Evolutionary conservation across 2,888 invertebrate genomes (phyloP).

Genomic region (Shargacucullia verbasci): DNA sequence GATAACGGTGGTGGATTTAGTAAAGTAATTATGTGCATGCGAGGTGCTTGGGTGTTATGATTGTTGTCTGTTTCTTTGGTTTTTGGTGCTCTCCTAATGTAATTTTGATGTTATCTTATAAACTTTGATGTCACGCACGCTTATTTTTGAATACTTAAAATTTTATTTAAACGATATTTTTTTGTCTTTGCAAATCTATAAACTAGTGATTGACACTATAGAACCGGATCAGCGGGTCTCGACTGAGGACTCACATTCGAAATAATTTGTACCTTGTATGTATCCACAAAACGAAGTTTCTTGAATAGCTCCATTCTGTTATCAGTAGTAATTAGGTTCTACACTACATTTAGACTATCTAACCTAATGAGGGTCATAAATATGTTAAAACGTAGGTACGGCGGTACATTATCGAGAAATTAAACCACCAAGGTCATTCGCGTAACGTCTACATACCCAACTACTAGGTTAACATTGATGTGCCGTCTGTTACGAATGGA

Average conservation of each 20-base stretch:
- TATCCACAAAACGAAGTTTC: no score
- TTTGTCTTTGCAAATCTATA: no score
- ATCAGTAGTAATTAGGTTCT: conserved; percentile 17
- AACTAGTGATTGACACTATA: no score
- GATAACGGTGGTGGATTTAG: conserved; percentile 63
- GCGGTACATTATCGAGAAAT: conserved; percentile 21
- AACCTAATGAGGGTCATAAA: conserved; percentile 29
- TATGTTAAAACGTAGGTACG: conserved; percentile 14
- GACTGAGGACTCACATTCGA: no score
- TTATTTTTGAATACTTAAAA: neutral
- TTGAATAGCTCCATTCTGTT: conserved; percentile 3
- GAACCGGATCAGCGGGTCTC: no score
- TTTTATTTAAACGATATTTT: no score
- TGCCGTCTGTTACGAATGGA: no score
- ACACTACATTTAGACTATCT: conserved; percentile 22
- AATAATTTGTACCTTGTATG: no score
- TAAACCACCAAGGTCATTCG: conserved; percentile 21
- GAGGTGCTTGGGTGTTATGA: conserved; percentile 27
- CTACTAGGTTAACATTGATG: no score
- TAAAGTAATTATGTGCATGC: conserved; percentile 41
- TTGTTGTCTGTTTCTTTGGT: conserved; percentile 29
- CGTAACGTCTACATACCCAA: no score
- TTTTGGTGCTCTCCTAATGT: conserved; percentile 43
- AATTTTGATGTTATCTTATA: neutral
- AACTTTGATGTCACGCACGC: conserved; percentile 18